Base-by-base conservation (phyloP, 2,888 invertebrate genomes). In the Philereme vetulata region DNA sequence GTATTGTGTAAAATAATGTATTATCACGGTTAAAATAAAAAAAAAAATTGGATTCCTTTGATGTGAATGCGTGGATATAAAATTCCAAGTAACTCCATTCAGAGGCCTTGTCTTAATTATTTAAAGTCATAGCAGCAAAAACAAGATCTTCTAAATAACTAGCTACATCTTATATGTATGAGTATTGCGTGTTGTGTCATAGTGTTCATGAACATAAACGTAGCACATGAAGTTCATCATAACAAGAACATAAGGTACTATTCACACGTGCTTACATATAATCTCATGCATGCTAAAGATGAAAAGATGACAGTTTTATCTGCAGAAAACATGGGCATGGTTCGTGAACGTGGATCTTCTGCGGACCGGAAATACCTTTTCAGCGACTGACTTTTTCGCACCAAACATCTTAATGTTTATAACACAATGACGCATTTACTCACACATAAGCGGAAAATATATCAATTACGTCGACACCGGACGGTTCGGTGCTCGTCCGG, bases 1-100 rank as follows among this genome's bases (percentile, higher is more conserved):
- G 51, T 34, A 57, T 56, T 56, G 50, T 56, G 66, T 63, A 64
- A 55, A 42, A 61, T 56, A 65, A 66, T 67, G 67, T 74, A 72
- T 67, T 63, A 74, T 68, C 69, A 73, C 67, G 72, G 72, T 61
- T 65, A 67, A 75, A 78, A 72, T 67, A 73, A 70, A 70, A 78
- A 74, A n/a, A 72, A 76, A 68, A 67, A 62, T 61, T 62, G 67
- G 74, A 66, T 72, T 71, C 71, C 70, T 42, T 60, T 60, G 55
- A 76, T 74, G 76, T 78, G 58, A 66, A 75, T 72, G 72, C 74
- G 71, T 74, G 71, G 76, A 76, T 77, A 76, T 72, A 82, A 83
- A 85, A 88, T 90, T 91, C 92, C 89, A 92, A 92, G 82, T 90
- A 91, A 92, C 91, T 92, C 91, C 84, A 85, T 91, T 92, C 92